These are phyloP conservation scores for Ptychobarbus kaznakovi DNA, from an alignment of 2,797 vertebrate genomes.

Conservation along the genomic window DNA sequence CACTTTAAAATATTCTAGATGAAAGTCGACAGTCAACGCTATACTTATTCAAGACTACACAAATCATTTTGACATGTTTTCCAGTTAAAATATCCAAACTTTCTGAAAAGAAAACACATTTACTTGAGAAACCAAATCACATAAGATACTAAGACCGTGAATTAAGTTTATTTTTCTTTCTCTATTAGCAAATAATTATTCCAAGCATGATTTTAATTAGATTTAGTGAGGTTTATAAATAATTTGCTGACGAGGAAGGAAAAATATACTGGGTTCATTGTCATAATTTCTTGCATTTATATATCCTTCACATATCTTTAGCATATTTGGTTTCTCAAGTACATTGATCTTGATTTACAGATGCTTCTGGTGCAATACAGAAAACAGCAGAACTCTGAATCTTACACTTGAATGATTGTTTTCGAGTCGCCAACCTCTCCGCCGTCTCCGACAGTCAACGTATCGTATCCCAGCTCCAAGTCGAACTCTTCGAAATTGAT, in stretches of 20 bases:
- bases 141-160: neutral
- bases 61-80: neutral
- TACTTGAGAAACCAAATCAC: neutral
- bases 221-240: neutral
- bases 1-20: neutral
- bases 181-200: neutral
- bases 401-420: constrained; percentile 98
- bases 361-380: neutral
- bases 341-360: neutral
- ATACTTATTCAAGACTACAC: neutral
- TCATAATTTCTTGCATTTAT: neutral
- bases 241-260: neutral
- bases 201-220: neutral
- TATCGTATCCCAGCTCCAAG: constrained; percentile 96
- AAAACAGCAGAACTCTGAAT: neutral
- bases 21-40: neutral
- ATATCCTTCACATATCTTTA: neutral
- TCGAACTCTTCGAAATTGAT: constrained; percentile 99
- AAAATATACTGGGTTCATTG: neutral
- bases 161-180: neutral
- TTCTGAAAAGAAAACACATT: neutral
- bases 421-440: constrained; percentile 95
- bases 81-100: neutral
- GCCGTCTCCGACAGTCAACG: constrained; percentile 94
- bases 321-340: neutral